Conservation (phyloP, 2,113 vertebrate species). For the Macrotis lagotis region DNA sequence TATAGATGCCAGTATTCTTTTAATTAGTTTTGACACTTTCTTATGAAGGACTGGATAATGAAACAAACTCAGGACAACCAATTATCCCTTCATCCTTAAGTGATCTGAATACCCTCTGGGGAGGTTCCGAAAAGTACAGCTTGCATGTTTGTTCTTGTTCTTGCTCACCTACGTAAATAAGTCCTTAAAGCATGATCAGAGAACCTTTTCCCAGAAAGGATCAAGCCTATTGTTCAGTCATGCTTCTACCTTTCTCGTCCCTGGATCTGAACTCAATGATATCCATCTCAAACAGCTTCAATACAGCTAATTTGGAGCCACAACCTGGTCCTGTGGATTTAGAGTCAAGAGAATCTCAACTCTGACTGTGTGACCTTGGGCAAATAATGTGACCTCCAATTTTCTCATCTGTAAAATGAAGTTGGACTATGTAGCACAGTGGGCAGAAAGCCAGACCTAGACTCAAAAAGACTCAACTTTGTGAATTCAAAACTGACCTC, state of each 20-base stretch:
- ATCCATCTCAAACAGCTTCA: neutral
- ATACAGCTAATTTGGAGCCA: neutral
- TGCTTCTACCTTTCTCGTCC: neutral
- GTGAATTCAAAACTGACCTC: neutral
- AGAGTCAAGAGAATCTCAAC: neutral
- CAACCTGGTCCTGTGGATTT: neutral
- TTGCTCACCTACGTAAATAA: neutral
- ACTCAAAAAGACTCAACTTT: too few species aligned
- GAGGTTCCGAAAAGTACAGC: neutral
- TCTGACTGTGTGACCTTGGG: neutral
- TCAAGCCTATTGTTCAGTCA: neutral
- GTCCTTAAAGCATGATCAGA: neutral
- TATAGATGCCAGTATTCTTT: neutral
- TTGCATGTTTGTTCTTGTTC: neutral
- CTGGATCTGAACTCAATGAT: neutral
- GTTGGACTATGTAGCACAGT: neutral
- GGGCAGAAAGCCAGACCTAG: neutral
- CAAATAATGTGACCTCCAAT: neutral
- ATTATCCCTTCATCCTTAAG: neutral
- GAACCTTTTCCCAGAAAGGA: neutral
- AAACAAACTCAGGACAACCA: neutral
- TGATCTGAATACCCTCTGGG: neutral
- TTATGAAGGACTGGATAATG: neutral
- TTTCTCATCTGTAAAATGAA: neutral
- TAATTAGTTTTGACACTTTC: slow-evolving; percentile 19